phyloP scores from a whole-genome alignment of 2,113 vertebrate species.

The Clarias macrocephalus region DNA sequence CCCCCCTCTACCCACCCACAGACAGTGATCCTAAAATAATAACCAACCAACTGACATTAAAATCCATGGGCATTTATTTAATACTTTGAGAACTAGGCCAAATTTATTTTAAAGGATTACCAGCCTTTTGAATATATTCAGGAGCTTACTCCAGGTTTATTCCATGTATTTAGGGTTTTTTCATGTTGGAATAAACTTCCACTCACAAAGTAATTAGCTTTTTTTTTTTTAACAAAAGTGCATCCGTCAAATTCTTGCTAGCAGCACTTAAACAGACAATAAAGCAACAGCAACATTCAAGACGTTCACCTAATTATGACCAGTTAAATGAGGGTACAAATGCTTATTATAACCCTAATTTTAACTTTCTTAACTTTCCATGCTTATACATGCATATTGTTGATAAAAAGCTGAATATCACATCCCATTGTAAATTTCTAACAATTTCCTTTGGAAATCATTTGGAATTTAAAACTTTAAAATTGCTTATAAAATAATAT shows the following conservation, averaged over 20 bases:
- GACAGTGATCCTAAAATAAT: slow-evolving; percentile 15
- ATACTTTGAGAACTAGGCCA: neutral
- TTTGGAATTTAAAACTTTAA: neutral
- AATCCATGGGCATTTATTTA: too few species aligned
- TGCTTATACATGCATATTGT: neutral
- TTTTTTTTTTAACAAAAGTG: neutral
- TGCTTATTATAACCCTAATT: neutral
- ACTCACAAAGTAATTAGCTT: neutral
- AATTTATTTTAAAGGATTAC: neutral
- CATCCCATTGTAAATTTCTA: neutral
- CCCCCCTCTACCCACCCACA: too few species aligned
- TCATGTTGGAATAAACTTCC: neutral
- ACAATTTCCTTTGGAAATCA: neutral
- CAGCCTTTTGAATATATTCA: neutral
- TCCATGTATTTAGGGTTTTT: neutral
- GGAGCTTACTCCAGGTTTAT: neutral
- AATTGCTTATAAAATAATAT: neutral
- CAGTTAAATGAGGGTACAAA: neutral
- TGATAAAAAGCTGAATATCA: neutral
- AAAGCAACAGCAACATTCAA: neutral
- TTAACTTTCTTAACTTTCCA: neutral
- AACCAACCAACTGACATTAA: slow-evolving; percentile 1
- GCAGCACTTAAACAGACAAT: neutral
- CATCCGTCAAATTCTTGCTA: neutral
- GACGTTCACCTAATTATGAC: neutral